Conservation (phyloP, 2,888 invertebrate species). For the Arrhopalites spinosus region DNA sequence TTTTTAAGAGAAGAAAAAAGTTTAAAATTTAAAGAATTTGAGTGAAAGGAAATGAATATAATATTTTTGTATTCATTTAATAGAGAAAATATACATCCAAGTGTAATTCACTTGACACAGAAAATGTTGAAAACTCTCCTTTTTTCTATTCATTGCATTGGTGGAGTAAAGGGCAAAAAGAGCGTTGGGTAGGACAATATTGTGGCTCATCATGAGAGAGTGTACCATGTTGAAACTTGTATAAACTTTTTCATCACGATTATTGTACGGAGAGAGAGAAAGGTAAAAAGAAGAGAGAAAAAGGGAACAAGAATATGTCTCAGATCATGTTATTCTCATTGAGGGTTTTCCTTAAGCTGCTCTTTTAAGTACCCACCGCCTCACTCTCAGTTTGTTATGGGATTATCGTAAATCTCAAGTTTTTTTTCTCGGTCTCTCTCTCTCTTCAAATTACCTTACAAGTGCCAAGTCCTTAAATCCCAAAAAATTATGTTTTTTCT, state of each 20-base stretch:
- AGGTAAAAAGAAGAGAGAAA: background rate
- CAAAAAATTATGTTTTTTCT: slow-evolving; percentile 13
- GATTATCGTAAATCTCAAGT: slow-evolving; percentile 31
- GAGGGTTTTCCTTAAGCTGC: slow-evolving; percentile 17
- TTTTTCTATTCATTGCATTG: too few species aligned
- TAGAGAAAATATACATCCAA: background rate
- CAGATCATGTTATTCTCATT: slow-evolving; percentile 15
- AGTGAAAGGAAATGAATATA: background rate
- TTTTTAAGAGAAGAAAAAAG: too few species aligned
- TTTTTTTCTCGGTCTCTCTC: background rate
- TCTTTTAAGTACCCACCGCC: slow-evolving; percentile 17
- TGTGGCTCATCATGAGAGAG: too few species aligned
- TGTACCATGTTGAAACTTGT: too few species aligned
- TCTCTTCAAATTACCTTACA: slow-evolving; percentile 28
- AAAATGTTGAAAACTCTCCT: too few species aligned
- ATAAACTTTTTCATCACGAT: background rate
- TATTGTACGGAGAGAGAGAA: background rate
- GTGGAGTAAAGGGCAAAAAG: too few species aligned
- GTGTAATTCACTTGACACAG: background rate
- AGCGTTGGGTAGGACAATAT: too few species aligned
- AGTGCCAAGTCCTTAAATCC: slow-evolving; percentile 29
- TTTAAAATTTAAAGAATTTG: background rate
- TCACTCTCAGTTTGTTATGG: slow-evolving; percentile 16
- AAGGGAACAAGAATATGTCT: background rate
- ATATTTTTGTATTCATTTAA: too few species aligned